phyloP scores from a whole-genome alignment of 2,797 vertebrate genomes.

The Hippopotamyrus pictus region DNA sequence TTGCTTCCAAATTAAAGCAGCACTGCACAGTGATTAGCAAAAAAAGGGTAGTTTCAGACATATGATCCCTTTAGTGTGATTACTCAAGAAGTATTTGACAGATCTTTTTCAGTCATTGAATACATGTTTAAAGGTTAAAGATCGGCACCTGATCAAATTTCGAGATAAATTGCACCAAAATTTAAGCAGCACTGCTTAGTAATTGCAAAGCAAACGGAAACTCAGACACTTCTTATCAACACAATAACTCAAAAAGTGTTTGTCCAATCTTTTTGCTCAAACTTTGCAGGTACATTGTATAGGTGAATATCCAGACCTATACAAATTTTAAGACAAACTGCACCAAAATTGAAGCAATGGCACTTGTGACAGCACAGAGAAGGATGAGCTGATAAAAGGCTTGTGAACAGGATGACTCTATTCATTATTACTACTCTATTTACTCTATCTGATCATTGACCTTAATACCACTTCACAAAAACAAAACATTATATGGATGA shows the following conservation, averaged over 20 bases:
- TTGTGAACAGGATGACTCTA: background rate
- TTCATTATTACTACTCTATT: background rate
- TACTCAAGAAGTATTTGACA: background rate
- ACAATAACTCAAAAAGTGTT: background rate
- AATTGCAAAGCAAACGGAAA: background rate
- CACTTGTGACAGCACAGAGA: background rate
- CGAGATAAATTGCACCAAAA: background rate
- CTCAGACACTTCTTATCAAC: background rate
- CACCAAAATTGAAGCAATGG: background rate
- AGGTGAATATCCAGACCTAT: background rate
- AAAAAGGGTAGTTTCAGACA: background rate
- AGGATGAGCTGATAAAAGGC: background rate
- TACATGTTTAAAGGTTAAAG: background rate
- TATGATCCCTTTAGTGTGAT: background rate
- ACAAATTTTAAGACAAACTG: background rate
- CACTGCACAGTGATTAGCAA: background rate
- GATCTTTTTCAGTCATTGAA: background rate
- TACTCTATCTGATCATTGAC: background rate
- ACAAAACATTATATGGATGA: background rate
- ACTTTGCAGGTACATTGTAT: background rate
- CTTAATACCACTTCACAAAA: background rate
- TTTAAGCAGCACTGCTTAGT: background rate
- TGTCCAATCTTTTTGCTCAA: background rate
- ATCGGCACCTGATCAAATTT: background rate
- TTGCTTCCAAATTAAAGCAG: background rate